Percentiles rank a stretch among this genome's conserved stretches.
Evolutionary conservation across 2,797 vertebrate genomes (phyloP).

Genomic region (Falco berigora): DNA sequence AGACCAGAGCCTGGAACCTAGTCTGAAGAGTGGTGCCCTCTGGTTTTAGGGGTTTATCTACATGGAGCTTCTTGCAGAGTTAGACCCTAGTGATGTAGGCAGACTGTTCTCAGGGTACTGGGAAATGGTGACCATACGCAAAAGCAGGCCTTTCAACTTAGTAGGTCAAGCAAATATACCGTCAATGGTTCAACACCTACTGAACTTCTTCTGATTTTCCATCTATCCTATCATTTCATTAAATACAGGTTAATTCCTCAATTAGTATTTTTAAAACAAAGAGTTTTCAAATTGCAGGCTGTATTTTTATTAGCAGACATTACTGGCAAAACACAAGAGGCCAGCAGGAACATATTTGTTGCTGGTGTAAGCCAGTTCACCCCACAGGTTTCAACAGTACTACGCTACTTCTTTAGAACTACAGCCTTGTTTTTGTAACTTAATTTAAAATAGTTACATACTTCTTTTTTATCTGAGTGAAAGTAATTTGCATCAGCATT

Average conservation of each 20-base stretch:
- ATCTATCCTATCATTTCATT: neutral
- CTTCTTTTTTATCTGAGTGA: neutral
- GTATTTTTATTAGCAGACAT: neutral
- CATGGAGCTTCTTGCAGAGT: neutral
- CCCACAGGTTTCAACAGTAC: neutral
- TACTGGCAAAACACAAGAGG: neutral
- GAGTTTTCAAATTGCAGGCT: neutral
- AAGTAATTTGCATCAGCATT: neutral
- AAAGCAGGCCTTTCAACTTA: neutral
- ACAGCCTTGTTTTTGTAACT: neutral
- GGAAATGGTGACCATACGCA: neutral
- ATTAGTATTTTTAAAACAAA: neutral
- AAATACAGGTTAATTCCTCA: neutral
- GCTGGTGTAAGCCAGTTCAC: neutral
- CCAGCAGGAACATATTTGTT: neutral
- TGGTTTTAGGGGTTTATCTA: neutral
- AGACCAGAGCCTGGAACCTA: neutral
- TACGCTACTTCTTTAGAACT: neutral
- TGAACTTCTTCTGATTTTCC: neutral
- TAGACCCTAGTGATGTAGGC: neutral
- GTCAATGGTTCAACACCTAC: neutral
- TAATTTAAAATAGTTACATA: neutral
- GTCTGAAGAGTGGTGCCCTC: neutral
- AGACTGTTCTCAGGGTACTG: neutral
- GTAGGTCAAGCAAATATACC: neutral